Evolutionary conservation across 1,140 invertebrate genomes (phyloP), one percentile per base, ranked within the genome.

Genomic region (Holcopasites calliopsidis): DNA sequence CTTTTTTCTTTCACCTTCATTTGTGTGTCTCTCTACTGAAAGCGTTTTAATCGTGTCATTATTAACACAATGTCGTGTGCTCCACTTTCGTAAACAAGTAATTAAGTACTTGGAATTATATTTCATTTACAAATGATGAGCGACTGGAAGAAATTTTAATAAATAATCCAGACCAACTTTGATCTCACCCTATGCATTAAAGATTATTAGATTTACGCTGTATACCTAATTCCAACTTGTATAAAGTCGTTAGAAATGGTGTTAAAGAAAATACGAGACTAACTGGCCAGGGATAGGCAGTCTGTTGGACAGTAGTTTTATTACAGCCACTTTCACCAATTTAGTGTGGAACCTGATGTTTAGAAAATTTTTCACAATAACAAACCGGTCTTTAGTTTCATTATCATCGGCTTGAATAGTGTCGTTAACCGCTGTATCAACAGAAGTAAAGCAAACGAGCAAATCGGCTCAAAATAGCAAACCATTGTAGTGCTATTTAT

Each of bases 271-370:
- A 65, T 1, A 31, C 2, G 49, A 10, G n/a, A 2, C 13, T 49
- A 44, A 23, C 26, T 50, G 54, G 23, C 40, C 16, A 50, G 33
- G 38, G 44, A 70, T 69, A 61, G 42, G 38, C 72, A 21, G 50
- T 26, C 26, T 42, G 26, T 13, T n/a, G 40, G 38, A 23, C 33
- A 26, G 11, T 33, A 54, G 64, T 65, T 58, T 50, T 58, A 76
- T 81, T 73, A 69, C 16, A 69, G 50, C 50, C 18, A 71, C 81
- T 82, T 82, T 83, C 81, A 79, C 81, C 69, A 60, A 78, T 78
- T 64, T 52, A 78, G 33, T 49, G 40, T 23, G 40, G 42, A 66
- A 65, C 70, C 40, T 28, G 35, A n/a, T 38, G 49, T 68, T 47
- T 23, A n/a, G 16, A 44, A 38, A 28, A 28, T 55, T 40, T 70